Percentiles rank a stretch among this genome's conserved stretches.
Conservation (phyloP, 2,888 invertebrate species). For the Trichogramma evanescens region DNA sequence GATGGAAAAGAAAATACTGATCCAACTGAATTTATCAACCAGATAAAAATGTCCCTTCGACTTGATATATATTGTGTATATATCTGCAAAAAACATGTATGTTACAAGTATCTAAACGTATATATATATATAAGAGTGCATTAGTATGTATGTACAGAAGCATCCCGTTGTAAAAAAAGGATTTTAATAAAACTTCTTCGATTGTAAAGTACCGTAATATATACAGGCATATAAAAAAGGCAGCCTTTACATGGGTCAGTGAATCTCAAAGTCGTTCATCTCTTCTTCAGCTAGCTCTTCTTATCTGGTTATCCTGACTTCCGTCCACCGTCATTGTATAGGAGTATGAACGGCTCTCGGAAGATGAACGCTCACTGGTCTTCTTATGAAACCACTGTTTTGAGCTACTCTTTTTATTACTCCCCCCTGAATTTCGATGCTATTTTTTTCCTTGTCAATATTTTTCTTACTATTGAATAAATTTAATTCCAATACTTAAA, state of each 20-base stretch:
- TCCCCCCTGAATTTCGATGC: too few species aligned
- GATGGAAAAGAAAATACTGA: conserved; percentile 19
- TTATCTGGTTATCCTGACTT: conserved; percentile 1
- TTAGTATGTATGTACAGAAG: too few species aligned
- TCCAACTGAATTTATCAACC: conserved; percentile 39
- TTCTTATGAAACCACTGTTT: too few species aligned
- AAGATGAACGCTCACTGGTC: too few species aligned
- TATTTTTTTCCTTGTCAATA: too few species aligned
- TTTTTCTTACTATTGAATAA: too few species aligned
- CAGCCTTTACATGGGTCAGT: conserved; percentile 38
- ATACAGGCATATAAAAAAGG: conserved; percentile 31
- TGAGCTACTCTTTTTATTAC: too few species aligned
- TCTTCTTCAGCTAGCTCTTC: neutral
- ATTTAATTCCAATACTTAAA: too few species aligned
- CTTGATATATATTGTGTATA: conserved; percentile 22
- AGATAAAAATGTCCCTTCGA: conserved; percentile 43
- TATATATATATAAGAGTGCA: conserved; percentile 28
- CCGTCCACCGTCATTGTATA: neutral
- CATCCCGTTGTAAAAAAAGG: conserved; percentile 13
- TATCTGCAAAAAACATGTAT: too few species aligned
- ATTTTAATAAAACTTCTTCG: conserved; percentile 42
- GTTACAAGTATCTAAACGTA: too few species aligned
- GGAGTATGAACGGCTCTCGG: neutral
- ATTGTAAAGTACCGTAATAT: conserved; percentile 34
- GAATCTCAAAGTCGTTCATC: conserved; percentile 33